Percentiles rank a stretch among this genome's conserved stretches.
These are phyloP conservation scores for Pithys albifrons DNA, from an alignment of 2,113 vertebrate species.

Conservation along the genomic window DNA sequence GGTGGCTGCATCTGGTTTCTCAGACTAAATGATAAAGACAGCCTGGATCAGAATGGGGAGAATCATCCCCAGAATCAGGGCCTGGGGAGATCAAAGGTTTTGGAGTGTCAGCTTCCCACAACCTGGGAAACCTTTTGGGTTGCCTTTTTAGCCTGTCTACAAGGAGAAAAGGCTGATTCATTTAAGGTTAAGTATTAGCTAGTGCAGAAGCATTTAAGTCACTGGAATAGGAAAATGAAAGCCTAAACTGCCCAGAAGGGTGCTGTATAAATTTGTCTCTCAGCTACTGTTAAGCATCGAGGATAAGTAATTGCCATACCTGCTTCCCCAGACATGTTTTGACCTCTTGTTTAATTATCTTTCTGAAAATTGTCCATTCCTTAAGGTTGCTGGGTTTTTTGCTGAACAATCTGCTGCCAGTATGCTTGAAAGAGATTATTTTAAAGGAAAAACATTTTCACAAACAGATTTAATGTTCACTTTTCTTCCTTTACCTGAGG, in stretches of 20 bases:
- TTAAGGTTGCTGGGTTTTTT: neutral
- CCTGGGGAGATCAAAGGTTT: neutral
- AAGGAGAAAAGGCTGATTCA: neutral
- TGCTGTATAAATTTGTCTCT: neutral
- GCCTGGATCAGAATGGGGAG: neutral
- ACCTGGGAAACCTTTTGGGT: neutral
- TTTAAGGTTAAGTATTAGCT: neutral
- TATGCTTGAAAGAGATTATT: conserved; percentile 29
- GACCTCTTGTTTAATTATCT: conserved; percentile 37
- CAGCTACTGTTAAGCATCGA: neutral
- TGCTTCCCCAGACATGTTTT: neutral
- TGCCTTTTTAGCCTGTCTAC: neutral
- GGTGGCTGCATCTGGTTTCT: neutral
- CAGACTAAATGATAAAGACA: neutral
- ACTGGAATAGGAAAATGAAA: neutral
- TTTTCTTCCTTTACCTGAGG: neutral
- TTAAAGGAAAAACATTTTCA: conserved; percentile 14
- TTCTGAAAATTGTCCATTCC: neutral
- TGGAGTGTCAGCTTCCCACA: neutral
- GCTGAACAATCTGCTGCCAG: neutral
- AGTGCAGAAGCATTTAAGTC: neutral
- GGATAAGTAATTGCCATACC: neutral
- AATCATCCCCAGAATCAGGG: neutral
- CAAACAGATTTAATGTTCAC: conserved; percentile 6
- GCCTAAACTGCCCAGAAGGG: neutral